A percentile compares a stretch with the other conserved stretches of the same genome.
These are phyloP conservation scores for Catocala nupta DNA, from an alignment of 2,888 invertebrate genomes.

Conservation along the genomic window DNA sequence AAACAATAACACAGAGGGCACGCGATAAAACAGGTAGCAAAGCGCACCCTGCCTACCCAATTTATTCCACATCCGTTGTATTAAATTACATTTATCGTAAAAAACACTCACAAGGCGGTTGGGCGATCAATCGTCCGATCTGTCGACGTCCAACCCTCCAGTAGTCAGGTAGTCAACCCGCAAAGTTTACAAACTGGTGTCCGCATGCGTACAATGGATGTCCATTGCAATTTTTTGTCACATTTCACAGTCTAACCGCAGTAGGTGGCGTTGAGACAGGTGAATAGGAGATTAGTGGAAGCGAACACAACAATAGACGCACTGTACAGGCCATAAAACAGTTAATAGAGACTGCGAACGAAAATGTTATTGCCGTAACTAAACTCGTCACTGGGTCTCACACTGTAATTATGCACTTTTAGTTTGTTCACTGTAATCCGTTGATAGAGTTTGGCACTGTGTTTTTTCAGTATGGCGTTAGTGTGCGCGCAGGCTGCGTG, in stretches of 20 bases:
- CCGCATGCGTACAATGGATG: conserved; percentile 69
- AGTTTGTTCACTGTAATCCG: conserved; percentile 80
- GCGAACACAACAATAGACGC: conserved; percentile 81
- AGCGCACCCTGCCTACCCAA: conserved; percentile 85
- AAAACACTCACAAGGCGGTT: conserved; percentile 83
- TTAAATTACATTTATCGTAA: conserved; percentile 80
- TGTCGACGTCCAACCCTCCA: conserved; percentile 70
- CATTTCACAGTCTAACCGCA: conserved; percentile 84
- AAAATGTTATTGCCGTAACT: conserved; percentile 66
- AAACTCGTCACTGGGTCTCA: conserved; percentile 57
- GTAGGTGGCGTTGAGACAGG: conserved; percentile 76
- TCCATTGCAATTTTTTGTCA: conserved; percentile 86
- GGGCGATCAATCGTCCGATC: conserved; percentile 75
- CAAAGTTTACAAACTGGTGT: conserved; percentile 82
- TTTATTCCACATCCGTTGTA: conserved; percentile 86
- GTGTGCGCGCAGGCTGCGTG: conserved; percentile 72
- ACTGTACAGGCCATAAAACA: conserved; percentile 82
- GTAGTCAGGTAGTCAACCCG: conserved; percentile 82
- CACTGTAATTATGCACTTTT: conserved; percentile 50
- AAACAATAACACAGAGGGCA: conserved; percentile 73
- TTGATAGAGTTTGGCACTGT: conserved; percentile 56
- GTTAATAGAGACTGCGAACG: conserved; percentile 72
- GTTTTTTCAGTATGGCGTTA: conserved; percentile 59
- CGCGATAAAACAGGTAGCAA: conserved; percentile 84
- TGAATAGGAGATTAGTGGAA: conserved; percentile 82